Conservation (phyloP, 2,797 vertebrate genomes). For the Catharus ustulatus region DNA sequence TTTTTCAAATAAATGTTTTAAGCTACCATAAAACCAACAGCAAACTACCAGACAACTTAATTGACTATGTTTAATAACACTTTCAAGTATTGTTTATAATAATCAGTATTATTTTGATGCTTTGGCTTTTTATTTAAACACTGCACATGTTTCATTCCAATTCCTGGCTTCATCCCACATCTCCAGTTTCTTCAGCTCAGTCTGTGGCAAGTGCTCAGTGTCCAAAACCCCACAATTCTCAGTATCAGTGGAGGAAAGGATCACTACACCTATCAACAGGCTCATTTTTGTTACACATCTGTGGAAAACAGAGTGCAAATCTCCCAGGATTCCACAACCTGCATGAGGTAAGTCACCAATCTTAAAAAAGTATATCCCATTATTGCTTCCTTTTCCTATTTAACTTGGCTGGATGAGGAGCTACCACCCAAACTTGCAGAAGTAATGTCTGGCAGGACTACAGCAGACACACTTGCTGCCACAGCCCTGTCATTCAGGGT, state of each 20-base stretch:
- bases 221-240: not conserved
- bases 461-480: accelerated
- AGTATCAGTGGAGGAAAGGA: not conserved
- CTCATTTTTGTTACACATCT: not conserved
- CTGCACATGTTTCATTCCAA: not conserved
- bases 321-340: not conserved
- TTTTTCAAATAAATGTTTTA: not conserved
- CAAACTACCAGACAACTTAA: not conserved
- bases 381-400: conserved; percentile 53
- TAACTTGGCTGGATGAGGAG: conserved; percentile 37
- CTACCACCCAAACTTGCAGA: not conserved
- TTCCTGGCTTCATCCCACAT: not conserved
- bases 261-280: not conserved
- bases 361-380: not conserved
- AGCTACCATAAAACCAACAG: not conserved
- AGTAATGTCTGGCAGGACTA: not conserved
- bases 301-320: accelerated
- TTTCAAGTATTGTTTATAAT: not conserved
- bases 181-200: not conserved
- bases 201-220: not conserved
- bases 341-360: not conserved
- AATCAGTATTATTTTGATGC: not conserved
- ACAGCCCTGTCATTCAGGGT: not conserved
- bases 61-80: not conserved
- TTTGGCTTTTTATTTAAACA: not conserved